Conservation (phyloP, 2,113 vertebrate species). For the Callospermophilus lateralis region DNA sequence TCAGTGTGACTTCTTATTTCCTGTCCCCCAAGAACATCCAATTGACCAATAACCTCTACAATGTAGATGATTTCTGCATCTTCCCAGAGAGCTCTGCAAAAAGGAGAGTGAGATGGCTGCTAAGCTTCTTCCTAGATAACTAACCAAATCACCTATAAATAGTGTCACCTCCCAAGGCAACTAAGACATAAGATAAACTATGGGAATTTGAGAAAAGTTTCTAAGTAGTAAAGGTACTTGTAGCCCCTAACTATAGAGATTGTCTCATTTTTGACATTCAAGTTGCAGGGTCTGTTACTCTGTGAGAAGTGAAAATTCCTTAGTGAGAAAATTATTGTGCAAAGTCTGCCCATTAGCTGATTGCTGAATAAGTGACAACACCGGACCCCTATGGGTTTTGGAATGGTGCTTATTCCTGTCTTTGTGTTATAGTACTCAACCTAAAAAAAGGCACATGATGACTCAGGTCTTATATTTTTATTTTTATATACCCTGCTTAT, state of each 20-base stretch:
- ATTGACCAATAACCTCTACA: not conserved
- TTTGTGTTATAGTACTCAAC: constrained; percentile 31
- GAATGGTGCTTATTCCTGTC: constrained; percentile 58
- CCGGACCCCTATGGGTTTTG: not conserved
- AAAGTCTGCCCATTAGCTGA: constrained; percentile 52
- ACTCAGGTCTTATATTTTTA: constrained; percentile 48
- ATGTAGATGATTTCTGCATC: constrained; percentile 31
- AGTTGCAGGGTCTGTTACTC: not conserved
- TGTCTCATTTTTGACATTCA: not conserved
- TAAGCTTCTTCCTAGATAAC: constrained; percentile 19
- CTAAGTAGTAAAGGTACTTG: not conserved
- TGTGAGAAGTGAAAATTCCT: constrained; percentile 48
- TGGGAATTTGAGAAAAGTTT: not conserved
- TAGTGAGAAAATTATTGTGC: constrained; percentile 57
- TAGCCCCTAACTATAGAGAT: not conserved
- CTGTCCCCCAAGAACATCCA: not conserved
- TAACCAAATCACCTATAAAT: not conserved
- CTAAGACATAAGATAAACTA: constrained; percentile 57
- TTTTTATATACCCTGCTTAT: constrained; percentile 44
- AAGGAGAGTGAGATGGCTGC: not conserved
- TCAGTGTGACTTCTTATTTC: constrained; percentile 61
- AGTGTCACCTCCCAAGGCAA: constrained; percentile 33
- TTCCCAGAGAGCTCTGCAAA: not conserved
- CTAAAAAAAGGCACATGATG: constrained; percentile 50
- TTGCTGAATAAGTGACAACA: constrained; percentile 62